A percentile compares a stretch with the other conserved stretches of the same genome.
Evolutionary conservation across 2,797 vertebrate genomes (phyloP).

Genomic region (Anguilla megastoma): DNA sequence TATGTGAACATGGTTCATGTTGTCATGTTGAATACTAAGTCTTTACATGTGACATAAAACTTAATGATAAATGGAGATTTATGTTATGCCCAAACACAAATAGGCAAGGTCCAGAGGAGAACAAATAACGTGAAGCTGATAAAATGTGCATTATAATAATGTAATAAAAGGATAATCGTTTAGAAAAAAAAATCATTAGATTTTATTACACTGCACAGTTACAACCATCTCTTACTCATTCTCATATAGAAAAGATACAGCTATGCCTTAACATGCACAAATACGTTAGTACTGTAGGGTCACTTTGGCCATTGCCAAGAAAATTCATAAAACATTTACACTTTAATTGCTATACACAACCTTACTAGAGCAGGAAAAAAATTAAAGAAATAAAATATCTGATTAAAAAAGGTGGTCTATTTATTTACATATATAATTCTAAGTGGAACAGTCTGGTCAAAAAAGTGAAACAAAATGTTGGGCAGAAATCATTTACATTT

Average conservation of each 20-base stretch:
- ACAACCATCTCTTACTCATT: constrained; percentile 83
- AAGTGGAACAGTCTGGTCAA: constrained; percentile 20
- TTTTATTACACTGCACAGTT: constrained; percentile 89
- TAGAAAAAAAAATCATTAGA: constrained; percentile 81
- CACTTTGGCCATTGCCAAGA: constrained; percentile 36
- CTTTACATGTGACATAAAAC: not conserved
- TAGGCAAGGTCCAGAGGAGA: not conserved
- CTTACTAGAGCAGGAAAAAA: constrained; percentile 48
- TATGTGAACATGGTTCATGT: no score
- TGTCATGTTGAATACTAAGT: not conserved
- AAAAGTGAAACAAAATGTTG: constrained; percentile 8
- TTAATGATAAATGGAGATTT: not conserved
- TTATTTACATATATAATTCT: constrained; percentile 33
- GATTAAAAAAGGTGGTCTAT: constrained; percentile 27
- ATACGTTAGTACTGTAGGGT: constrained; percentile 37
- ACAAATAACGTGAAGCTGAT: not conserved
- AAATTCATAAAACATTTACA: constrained; percentile 40
- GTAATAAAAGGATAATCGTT: constrained; percentile 34
- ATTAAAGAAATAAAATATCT: constrained; percentile 36
- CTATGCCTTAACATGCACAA: constrained; percentile 86
- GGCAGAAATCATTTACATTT: constrained; percentile 19
- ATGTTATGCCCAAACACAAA: not conserved
- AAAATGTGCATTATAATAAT: constrained; percentile 26
- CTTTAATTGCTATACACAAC: constrained; percentile 40
- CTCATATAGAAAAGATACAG: constrained; percentile 88